These are phyloP conservation scores for Hydra vulgaris DNA, from an alignment of 30 jellyfish, hydroid and myxozoan species.

Conservation along the genomic window DNA sequence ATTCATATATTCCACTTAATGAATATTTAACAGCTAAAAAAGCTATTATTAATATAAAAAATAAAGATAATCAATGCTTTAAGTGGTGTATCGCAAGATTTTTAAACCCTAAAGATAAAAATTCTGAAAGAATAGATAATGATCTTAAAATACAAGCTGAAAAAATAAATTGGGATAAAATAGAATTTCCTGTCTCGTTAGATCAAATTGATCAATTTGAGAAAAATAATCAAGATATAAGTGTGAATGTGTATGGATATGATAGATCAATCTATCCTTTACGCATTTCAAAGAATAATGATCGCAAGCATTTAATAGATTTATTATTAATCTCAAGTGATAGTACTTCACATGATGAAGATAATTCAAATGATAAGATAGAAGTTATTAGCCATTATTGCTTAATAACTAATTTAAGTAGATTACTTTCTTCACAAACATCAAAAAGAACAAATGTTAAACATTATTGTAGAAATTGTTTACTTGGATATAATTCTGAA, in stretches of 20 bases:
- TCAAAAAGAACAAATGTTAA: background rate
- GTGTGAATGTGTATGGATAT: conserved; percentile 5
- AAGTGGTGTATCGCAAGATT: conserved; percentile 19
- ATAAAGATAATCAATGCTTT: background rate
- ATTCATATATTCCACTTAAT: conserved; percentile 1
- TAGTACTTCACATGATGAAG: too few relatives aligned
- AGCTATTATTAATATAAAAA: conserved; percentile 14
- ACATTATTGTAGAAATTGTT: conserved; percentile 28
- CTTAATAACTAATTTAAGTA: background rate
- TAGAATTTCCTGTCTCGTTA: conserved; percentile 5
- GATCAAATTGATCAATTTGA: conserved; percentile 9
- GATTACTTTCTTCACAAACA: background rate
- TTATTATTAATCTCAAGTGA: conserved; percentile 6
- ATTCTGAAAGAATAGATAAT: background rate
- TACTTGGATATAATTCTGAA: conserved; percentile 7
- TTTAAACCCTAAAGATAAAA: background rate
- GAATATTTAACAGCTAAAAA: background rate
- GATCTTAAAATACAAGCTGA: background rate
- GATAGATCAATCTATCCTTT: background rate
- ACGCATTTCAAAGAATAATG: background rate
- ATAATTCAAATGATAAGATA: too few relatives aligned
- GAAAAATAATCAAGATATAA: conserved; percentile 26
- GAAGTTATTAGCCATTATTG: too few relatives aligned
- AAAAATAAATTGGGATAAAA: conserved; percentile 8
- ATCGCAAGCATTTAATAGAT: conserved; percentile 9